phyloP scores from a whole-genome alignment of 2,797 vertebrate species.

The Mareca strepera region DNA sequence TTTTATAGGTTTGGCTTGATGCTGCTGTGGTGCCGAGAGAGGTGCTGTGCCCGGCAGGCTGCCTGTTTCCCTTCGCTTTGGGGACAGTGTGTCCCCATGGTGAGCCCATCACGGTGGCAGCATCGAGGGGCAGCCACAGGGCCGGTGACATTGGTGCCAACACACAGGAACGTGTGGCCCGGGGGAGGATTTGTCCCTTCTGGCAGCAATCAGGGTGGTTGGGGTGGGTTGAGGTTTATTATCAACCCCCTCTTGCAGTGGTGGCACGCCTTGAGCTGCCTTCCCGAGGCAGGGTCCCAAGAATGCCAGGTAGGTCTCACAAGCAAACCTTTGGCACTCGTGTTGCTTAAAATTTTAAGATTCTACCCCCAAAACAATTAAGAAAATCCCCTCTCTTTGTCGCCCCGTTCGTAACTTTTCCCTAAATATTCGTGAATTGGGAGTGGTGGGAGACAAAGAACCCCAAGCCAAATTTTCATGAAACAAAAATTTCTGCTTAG shows the following conservation, averaged over 20 bases:
- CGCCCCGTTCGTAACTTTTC: neutral
- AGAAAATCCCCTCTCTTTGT: neutral
- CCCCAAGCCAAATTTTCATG: fast-evolving
- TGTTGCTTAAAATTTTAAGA: neutral
- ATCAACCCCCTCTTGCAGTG: fast-evolving
- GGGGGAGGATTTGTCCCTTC: neutral
- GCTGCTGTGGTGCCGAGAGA: neutral
- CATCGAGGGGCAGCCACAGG: neutral
- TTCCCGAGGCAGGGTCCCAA: fast-evolving
- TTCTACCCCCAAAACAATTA: neutral
- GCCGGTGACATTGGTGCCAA: fast-evolving
- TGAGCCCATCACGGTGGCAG: fast-evolving
- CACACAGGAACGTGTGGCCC: fast-evolving
- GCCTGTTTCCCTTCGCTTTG: neutral
- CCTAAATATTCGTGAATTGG: neutral
- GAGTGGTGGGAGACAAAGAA: neutral
- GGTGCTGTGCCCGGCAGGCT: neutral
- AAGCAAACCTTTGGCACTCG: neutral
- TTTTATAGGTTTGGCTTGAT: neutral
- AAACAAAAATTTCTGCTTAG: neutral
- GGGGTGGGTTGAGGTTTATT: neutral
- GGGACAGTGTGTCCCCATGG: neutral
- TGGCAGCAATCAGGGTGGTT: fast-evolving
- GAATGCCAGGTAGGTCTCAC: neutral
- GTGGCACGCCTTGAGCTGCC: neutral